These are phyloP conservation scores for Alca torda DNA, from an alignment of 2,797 vertebrate genomes.

Conservation along the genomic window DNA sequence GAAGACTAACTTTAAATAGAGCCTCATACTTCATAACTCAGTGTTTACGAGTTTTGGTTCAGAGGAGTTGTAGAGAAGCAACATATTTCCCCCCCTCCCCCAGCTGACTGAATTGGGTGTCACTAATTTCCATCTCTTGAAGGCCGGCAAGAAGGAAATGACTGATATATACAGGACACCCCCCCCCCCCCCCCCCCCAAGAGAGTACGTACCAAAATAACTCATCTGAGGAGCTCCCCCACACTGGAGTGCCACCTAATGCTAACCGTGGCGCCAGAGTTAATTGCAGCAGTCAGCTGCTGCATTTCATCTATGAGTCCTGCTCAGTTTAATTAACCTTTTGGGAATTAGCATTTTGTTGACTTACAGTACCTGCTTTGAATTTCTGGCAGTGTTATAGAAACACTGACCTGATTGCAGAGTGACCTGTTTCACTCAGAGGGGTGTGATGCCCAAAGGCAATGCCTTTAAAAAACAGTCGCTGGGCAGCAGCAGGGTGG, in stretches of 20 bases:
- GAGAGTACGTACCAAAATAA: not conserved
- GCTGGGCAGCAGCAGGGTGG: not conserved
- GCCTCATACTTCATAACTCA: not conserved
- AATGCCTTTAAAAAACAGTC: not conserved
- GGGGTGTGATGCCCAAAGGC: not conserved
- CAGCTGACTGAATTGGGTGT: not conserved
- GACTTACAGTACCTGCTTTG: conserved; percentile 21
- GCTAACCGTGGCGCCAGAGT: not conserved
- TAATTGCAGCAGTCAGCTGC: conserved; percentile 34
- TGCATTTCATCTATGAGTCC: not conserved
- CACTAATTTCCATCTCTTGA: not conserved
- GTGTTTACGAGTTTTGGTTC: not conserved
- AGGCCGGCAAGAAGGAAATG: not conserved
- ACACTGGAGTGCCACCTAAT: not conserved
- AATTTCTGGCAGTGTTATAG: not conserved
- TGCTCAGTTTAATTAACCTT: conserved; percentile 50
- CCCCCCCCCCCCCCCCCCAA: too few relatives aligned
- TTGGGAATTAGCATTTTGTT: conserved; percentile 41
- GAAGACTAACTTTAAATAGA: not conserved
- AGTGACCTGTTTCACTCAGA: not conserved
- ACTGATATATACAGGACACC: not conserved
- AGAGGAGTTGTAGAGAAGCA: not conserved
- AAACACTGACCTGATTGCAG: not conserved
- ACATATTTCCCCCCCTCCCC: accelerated
- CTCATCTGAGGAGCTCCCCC: not conserved